These are phyloP conservation scores for Conistra vaccinii DNA, from an alignment of 2,888 invertebrate genomes.

Conservation along the genomic window DNA sequence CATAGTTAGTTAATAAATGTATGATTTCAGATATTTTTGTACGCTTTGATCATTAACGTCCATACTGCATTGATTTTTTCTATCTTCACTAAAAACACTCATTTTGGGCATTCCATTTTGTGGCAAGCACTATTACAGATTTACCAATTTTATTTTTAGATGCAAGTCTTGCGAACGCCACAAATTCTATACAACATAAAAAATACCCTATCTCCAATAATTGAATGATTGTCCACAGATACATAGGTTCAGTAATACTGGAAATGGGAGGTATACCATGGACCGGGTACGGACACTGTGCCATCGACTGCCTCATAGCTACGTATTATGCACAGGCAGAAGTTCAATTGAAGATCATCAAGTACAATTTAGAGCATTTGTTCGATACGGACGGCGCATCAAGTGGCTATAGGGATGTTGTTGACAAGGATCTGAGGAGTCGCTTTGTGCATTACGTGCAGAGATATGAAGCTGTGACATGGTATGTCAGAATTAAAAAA, in stretches of 20 bases:
- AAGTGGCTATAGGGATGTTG: slow-evolving; percentile 53
- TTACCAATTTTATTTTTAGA: neutral
- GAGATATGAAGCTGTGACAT: slow-evolving; percentile 71
- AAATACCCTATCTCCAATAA: neutral
- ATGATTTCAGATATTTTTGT: too few species aligned
- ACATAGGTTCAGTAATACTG: slow-evolving; percentile 57
- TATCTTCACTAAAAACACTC: neutral
- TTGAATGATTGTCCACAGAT: slow-evolving; percentile 66
- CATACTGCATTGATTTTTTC: neutral
- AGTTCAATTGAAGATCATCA: slow-evolving; percentile 75
- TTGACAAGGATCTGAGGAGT: slow-evolving; percentile 56
- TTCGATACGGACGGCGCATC: slow-evolving; percentile 49
- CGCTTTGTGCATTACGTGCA: slow-evolving; percentile 70
- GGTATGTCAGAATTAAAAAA: slow-evolving; percentile 61
- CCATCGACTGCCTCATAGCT: slow-evolving; percentile 69
- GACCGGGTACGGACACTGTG: slow-evolving; percentile 71
- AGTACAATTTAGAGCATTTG: slow-evolving; percentile 70
- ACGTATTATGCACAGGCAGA: slow-evolving; percentile 74
- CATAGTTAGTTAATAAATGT: too few species aligned
- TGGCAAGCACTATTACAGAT: neutral
- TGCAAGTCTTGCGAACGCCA: neutral
- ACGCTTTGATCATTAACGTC: too few species aligned
- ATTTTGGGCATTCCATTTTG: neutral
- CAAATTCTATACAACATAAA: neutral
- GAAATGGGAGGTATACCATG: slow-evolving; percentile 66